These are phyloP conservation scores for Hypotaenidia okinawae DNA, from an alignment of 2,797 vertebrate genomes.

Conservation along the genomic window DNA sequence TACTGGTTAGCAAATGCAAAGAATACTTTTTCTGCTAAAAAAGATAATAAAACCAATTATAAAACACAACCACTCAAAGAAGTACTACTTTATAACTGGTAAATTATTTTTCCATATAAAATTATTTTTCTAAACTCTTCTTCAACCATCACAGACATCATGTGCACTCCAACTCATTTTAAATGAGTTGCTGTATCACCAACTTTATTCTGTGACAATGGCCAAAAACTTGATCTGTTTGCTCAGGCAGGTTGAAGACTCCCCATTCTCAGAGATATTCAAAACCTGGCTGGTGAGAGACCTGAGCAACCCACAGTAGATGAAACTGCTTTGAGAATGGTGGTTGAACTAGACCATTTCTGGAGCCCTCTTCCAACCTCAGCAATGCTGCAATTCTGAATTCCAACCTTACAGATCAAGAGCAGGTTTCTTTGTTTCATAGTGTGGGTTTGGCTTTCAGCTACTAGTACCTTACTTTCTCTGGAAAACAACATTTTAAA, in stretches of 20 bases:
- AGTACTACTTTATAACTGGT: background rate
- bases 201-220: background rate
- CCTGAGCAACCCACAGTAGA: background rate
- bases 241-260: background rate
- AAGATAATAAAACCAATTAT: slow-evolving; percentile 9
- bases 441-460: background rate
- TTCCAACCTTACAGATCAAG: background rate
- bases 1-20: background rate
- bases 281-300: background rate
- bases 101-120: background rate
- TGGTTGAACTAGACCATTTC: background rate
- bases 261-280: background rate
- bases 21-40: background rate
- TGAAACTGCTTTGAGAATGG: background rate
- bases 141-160: background rate
- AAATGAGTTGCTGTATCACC: background rate
- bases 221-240: background rate
- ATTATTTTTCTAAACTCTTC: background rate
- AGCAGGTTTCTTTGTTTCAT: background rate
- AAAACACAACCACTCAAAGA: background rate
- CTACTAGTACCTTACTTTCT: background rate
- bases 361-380: background rate
- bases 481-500: background rate
- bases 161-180: background rate
- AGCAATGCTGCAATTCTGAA: background rate